phyloP scores from a whole-genome alignment of 2,113 vertebrate genomes.

The Cyphomyrus plagiostoma region DNA sequence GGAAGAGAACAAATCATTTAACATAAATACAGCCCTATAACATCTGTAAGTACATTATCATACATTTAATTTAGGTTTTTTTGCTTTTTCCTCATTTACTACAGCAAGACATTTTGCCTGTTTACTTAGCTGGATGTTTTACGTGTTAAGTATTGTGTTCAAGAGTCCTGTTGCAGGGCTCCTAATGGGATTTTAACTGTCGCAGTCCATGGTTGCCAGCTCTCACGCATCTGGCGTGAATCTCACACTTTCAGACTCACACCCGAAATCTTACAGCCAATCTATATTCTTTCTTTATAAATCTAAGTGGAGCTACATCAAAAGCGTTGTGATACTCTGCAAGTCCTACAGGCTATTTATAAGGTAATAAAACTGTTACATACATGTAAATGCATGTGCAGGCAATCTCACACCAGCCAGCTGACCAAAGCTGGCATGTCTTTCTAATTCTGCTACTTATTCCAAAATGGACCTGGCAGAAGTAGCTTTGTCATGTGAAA shows the following conservation, averaged over 20 bases:
- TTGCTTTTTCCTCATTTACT: not conserved
- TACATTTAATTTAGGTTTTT: not conserved
- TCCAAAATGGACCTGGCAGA: not conserved
- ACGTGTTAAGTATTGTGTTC: not conserved
- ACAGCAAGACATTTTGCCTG: not conserved
- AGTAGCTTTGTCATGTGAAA: not conserved
- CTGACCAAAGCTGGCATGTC: not conserved
- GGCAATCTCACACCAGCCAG: not conserved
- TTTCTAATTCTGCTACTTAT: not conserved
- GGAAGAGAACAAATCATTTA: not conserved
- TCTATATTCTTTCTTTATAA: not conserved
- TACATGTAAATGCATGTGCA: not conserved
- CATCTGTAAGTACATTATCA: not conserved
- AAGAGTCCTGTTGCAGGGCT: not conserved
- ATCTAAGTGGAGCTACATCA: not conserved
- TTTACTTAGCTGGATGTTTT: not conserved
- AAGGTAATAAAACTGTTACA: not conserved
- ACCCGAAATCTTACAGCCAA: not conserved
- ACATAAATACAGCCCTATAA: not conserved
- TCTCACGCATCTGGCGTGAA: not conserved
- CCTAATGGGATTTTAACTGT: not conserved
- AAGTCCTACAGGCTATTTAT: not conserved
- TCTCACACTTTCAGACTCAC: not conserved
- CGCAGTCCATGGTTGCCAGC: not conserved
- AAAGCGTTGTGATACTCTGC: not conserved